These are phyloP conservation scores for Styela plicata DNA, from an alignment of 23 tunicate genomes.

Conservation along the genomic window DNA sequence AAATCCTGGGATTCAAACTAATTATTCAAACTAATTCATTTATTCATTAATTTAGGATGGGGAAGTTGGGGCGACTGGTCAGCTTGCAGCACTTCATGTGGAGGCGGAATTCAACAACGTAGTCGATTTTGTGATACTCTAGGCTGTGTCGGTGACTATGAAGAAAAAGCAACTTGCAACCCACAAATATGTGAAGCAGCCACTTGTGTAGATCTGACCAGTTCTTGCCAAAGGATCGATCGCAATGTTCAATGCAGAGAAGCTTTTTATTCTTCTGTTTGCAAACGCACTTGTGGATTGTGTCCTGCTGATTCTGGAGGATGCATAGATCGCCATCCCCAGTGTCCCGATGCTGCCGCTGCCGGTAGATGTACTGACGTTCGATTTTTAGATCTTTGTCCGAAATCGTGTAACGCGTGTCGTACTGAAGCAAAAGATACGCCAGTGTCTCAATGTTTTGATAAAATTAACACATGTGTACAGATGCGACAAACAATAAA, in stretches of 20 bases:
- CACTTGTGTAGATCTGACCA: background rate
- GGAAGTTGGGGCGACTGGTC: conserved; percentile 20
- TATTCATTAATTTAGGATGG: conserved; percentile 5
- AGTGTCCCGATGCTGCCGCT: conserved; percentile 50
- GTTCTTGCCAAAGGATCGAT: conserved; percentile 10
- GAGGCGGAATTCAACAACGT: conserved; percentile 12
- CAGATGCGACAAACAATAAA: conserved; percentile 10
- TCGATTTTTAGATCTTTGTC: conserved; percentile 37
- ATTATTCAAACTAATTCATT: background rate
- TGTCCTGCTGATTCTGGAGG: background rate
- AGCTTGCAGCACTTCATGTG: conserved; percentile 17
- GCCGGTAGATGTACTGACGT: conserved; percentile 43
- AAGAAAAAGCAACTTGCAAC: conserved; percentile 14
- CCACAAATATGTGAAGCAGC: conserved; percentile 10
- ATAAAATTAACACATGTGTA: conserved; percentile 25
- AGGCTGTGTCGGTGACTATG: conserved; percentile 9
- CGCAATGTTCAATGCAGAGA: background rate
- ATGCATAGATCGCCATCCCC: conserved; percentile 52
- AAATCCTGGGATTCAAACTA: background rate
- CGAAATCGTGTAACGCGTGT: conserved; percentile 49
- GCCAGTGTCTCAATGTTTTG: conserved; percentile 7
- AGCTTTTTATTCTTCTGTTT: conserved; percentile 16
- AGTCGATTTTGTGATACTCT: conserved; percentile 1
- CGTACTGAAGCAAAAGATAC: background rate
- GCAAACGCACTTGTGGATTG: conserved; percentile 61